Conservation (phyloP, 2,888 invertebrate species). For the Elegia similella region DNA sequence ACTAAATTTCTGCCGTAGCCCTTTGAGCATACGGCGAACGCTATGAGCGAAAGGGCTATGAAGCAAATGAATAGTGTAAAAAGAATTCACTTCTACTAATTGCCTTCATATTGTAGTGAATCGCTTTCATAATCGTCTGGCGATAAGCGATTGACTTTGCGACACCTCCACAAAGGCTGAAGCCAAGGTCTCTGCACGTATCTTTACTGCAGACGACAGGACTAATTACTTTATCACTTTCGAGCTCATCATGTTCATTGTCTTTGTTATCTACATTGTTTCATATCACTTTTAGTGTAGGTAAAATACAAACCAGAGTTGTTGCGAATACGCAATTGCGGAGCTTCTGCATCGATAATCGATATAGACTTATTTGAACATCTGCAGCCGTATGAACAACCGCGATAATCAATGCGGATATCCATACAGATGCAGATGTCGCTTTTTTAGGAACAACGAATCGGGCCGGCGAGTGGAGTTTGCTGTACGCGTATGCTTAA, state of each 20-base stretch:
- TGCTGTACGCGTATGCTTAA: too few relatives aligned
- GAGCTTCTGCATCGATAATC: too few relatives aligned
- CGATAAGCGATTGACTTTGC: slow-evolving; percentile 44
- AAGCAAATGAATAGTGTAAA: not conserved
- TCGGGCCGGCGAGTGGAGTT: too few relatives aligned
- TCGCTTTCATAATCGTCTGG: slow-evolving; percentile 44
- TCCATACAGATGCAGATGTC: too few relatives aligned
- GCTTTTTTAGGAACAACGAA: too few relatives aligned
- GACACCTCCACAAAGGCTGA: slow-evolving; percentile 43
- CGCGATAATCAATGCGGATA: too few relatives aligned
- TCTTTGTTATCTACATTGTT: not conserved
- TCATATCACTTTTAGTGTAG: not conserved
- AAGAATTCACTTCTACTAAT: slow-evolving; percentile 32
- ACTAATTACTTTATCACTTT: not conserved
- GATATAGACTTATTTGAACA: too few relatives aligned
- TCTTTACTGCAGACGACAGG: slow-evolving; percentile 1
- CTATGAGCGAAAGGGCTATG: too few relatives aligned
- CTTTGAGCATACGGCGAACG: not conserved
- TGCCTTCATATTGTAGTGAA: slow-evolving; percentile 43
- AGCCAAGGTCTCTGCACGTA: slow-evolving; percentile 32
- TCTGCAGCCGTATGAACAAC: too few relatives aligned
- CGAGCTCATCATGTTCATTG: not conserved
- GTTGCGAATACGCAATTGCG: too few relatives aligned
- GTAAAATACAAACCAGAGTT: too few relatives aligned
- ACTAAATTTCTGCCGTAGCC: too few relatives aligned